Evolutionary conservation across 2,888 invertebrate species (phyloP).

Genomic region (Oithona nana): DNA sequence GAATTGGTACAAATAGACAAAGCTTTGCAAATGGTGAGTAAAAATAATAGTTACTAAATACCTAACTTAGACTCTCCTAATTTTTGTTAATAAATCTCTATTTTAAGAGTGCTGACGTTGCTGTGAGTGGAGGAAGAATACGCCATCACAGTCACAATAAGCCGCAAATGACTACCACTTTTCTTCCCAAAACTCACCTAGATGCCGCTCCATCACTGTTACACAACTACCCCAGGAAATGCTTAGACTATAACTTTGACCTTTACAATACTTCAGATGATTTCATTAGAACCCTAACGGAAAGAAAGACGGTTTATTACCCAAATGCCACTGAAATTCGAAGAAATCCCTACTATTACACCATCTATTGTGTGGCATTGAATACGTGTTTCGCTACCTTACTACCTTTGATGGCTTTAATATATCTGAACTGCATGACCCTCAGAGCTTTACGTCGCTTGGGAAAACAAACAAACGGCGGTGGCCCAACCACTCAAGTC

Average conservation of each 20-base stretch:
- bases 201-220: neutral
- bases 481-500: no score
- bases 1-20: neutral
- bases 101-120: no score
- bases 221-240: neutral
- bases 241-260: neutral
- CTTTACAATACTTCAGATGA: neutral
- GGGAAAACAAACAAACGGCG: neutral
- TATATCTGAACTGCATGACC: neutral
- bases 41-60: no score
- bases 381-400: conserved; percentile 1
- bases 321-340: neutral
- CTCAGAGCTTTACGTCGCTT: neutral
- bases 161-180: no score
- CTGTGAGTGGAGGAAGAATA: no score
- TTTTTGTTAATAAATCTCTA: no score
- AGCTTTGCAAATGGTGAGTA: neutral
- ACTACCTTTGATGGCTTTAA: neutral
- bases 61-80: no score
- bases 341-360: neutral
- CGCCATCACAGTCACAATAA: no score
- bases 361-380: neutral
- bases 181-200: no score
- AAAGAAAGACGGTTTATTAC: neutral
- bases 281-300: neutral